phyloP scores from a whole-genome alignment of 1,140 invertebrate species.

The Drosophila carrolli region DNA sequence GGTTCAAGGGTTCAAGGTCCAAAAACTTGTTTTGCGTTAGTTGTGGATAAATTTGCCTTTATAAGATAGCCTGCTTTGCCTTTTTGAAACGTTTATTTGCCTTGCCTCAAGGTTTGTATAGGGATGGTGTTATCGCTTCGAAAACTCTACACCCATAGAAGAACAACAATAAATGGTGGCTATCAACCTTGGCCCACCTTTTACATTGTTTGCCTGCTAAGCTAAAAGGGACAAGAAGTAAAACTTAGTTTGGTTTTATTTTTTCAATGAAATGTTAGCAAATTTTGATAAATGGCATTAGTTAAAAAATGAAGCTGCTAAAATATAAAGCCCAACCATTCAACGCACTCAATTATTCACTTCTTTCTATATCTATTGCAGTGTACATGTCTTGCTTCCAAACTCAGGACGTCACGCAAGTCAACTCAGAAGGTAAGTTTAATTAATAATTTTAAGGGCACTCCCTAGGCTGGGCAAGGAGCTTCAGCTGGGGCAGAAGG shows the following conservation, averaged over 20 bases:
- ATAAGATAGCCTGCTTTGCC: too few relatives aligned
- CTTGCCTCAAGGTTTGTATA: too few relatives aligned
- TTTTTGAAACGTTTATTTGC: too few relatives aligned
- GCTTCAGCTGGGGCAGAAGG: neutral
- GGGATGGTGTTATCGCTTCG: too few relatives aligned
- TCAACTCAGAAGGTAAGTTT: conserved; percentile 83
- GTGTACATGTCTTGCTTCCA: conserved; percentile 69
- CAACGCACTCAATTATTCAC: conserved; percentile 1
- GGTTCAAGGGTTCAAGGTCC: too few relatives aligned
- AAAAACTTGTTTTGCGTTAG: too few relatives aligned
- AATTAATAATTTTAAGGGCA: conserved; percentile 79
- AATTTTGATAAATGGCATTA: too few relatives aligned
- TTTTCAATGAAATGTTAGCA: too few relatives aligned
- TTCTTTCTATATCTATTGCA: conserved; percentile 54
- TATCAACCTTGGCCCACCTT: conserved; percentile 25
- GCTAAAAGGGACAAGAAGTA: conserved; percentile 61
- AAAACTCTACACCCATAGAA: too few relatives aligned
- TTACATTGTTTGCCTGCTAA: conserved; percentile 59
- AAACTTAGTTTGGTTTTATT: neutral
- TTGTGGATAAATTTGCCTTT: too few relatives aligned
- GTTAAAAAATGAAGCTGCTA: too few relatives aligned
- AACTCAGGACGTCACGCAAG: conserved; percentile 59
- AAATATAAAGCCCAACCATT: neutral
- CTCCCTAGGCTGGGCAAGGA: neutral
- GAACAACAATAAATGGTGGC: conserved; percentile 26